These are phyloP conservation scores for Darevskia nairensis DNA, from an alignment of 2,797 vertebrate genomes.

Conservation along the genomic window DNA sequence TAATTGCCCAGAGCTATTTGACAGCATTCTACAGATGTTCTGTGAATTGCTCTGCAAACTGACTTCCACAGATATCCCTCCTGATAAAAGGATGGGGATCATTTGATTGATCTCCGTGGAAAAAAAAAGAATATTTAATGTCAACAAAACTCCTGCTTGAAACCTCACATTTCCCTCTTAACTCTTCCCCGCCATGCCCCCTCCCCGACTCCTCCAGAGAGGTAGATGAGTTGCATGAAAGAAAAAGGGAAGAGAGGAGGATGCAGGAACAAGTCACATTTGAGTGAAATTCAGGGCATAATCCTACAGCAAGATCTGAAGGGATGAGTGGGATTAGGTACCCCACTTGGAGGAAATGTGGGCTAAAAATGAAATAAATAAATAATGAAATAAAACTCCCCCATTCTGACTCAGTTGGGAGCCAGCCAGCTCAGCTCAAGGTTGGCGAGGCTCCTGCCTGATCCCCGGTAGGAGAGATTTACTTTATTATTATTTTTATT, in stretches of 20 bases:
- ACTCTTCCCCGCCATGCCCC: not conserved
- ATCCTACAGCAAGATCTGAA: no score
- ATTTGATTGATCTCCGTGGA: slow-evolving; percentile 30
- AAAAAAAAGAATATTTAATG: slow-evolving; percentile 33
- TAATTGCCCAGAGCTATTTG: slow-evolving; percentile 48
- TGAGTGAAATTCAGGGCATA: not conserved
- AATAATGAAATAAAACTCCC: no score
- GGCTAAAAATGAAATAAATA: no score
- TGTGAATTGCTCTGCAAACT: slow-evolving; percentile 41
- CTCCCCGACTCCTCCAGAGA: not conserved
- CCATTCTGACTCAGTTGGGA: no score
- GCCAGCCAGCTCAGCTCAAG: no score
- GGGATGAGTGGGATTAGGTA: not conserved
- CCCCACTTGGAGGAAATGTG: not conserved
- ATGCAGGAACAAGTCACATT: not conserved
- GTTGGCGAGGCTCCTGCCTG: no score
- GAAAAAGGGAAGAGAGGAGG: not conserved
- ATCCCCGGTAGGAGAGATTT: no score
- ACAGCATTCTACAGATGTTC: slow-evolving; percentile 51
- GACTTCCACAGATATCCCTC: not conserved
- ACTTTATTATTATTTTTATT: no score
- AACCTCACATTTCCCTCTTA: not conserved
- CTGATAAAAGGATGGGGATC: slow-evolving; percentile 51
- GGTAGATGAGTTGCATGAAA: slow-evolving; percentile 20
- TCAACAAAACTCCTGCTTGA: slow-evolving; percentile 33